Evolutionary conservation across 2,113 vertebrate genomes (phyloP).

Genomic region (Zonotrichia leucophrys): DNA sequence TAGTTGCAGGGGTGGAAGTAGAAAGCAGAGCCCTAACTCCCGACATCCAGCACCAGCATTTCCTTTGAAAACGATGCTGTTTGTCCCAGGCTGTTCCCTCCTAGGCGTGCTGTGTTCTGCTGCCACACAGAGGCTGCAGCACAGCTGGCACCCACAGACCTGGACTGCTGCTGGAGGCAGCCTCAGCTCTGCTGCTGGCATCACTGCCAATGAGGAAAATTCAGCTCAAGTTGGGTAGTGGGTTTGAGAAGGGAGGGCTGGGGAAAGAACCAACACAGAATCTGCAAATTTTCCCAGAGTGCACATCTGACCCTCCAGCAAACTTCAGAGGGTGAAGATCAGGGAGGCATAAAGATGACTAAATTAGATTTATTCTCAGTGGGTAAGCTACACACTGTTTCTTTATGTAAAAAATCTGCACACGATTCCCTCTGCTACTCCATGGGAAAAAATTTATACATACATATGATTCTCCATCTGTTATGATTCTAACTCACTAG

Average conservation of each 20-base stretch:
- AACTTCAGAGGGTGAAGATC: conserved; percentile 60
- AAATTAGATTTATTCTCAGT: conserved; percentile 78
- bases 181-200: neutral
- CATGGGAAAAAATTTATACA: conserved; percentile 48
- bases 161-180: neutral
- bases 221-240: neutral
- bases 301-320: conserved; percentile 65
- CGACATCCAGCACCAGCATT: neutral
- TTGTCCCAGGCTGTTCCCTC: neutral
- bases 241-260: neutral
- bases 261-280: neutral
- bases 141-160: neutral
- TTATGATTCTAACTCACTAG: conserved; percentile 14
- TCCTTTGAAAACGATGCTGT: neutral
- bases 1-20: neutral
- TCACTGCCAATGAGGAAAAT: neutral
- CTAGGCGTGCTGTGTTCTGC: neutral
- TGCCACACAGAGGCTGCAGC: conserved; percentile 46
- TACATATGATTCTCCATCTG: conserved; percentile 49
- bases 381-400: conserved; percentile 63
- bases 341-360: conserved; percentile 66
- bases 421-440: conserved; percentile 21
- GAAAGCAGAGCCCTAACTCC: neutral
- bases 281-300: conserved; percentile 56
- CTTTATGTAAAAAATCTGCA: conserved; percentile 74